Evolutionary conservation across 2,113 vertebrate genomes (phyloP).

Genomic region (Mirounga angustirostris): DNA sequence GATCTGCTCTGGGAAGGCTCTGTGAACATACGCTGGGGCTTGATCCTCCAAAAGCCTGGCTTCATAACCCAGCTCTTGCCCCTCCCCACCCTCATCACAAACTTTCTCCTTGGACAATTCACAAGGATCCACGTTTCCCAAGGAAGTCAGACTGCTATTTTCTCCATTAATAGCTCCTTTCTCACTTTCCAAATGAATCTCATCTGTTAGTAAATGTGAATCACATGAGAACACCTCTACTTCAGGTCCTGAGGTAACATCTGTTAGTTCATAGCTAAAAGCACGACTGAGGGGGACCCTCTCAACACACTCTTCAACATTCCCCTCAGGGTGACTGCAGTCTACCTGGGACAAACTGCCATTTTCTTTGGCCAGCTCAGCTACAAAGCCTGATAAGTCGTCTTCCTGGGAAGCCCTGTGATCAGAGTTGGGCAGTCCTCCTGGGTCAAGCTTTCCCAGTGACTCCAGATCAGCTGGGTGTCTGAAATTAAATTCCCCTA

Average conservation of each 20-base stretch:
- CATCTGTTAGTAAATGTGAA: slow-evolving; percentile 78
- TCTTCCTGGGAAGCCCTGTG: slow-evolving; percentile 48
- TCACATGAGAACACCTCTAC: slow-evolving; percentile 84
- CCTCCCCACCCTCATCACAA: slow-evolving; percentile 61
- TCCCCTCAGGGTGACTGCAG: slow-evolving; percentile 31
- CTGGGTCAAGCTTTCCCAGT: background rate
- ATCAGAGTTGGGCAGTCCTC: slow-evolving; percentile 37
- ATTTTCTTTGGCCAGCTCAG: slow-evolving; percentile 79
- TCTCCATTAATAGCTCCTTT: slow-evolving; percentile 61
- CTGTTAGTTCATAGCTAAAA: slow-evolving; percentile 65
- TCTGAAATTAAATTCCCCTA: slow-evolving; percentile 32
- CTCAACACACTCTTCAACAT: background rate
- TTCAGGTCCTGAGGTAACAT: slow-evolving; percentile 52
- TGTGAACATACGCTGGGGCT: slow-evolving; percentile 15
- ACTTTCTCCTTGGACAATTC: slow-evolving; percentile 75
- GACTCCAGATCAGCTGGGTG: background rate
- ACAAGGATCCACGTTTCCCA: slow-evolving; percentile 73
- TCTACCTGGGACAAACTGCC: slow-evolving; percentile 71
- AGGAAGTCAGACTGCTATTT: slow-evolving; percentile 51
- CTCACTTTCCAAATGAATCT: slow-evolving; percentile 55
- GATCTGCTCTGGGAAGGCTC: slow-evolving; percentile 55
- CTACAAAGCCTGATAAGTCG: slow-evolving; percentile 22
- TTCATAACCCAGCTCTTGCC: slow-evolving; percentile 49
- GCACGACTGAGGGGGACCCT: background rate
- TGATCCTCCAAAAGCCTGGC: background rate